A percentile compares a stretch with the other conserved stretches of the same genome.
phyloP scores from a whole-genome alignment of 2,888 invertebrate species.

The Ectemnius lituratus region DNA sequence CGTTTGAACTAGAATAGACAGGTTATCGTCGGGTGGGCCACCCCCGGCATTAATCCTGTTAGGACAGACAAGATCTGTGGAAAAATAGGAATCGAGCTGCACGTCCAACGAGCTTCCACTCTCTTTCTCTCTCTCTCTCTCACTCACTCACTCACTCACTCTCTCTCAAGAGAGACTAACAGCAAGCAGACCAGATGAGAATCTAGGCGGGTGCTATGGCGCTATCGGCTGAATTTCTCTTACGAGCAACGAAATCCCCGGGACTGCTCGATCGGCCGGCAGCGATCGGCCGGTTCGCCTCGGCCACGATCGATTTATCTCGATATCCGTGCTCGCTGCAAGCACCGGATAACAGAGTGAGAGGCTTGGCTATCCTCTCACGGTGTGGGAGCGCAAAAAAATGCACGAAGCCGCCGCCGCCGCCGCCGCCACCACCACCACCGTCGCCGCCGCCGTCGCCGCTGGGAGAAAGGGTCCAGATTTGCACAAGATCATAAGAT shows the following conservation, averaged over 20 bases:
- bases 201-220: conserved; percentile 27
- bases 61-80: conserved; percentile 18
- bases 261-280: conserved; percentile 44
- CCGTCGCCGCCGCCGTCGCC: no score
- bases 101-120: conserved; percentile 7
- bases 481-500: conserved; percentile 57
- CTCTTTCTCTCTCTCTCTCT: no score
- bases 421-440: no score
- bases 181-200: conserved; percentile 16
- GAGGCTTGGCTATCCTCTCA: background rate
- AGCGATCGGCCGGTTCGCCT: conserved; percentile 55
- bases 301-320: conserved; percentile 67
- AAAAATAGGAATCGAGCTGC: conserved; percentile 16
- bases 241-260: conserved; percentile 37
- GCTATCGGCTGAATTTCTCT: conserved; percentile 42
- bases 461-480: conserved; percentile 32
- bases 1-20: no score
- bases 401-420: no score
- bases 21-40: no score
- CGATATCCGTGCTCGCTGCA: conserved; percentile 58
- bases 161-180: conserved; percentile 19
- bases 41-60: conserved; percentile 22
- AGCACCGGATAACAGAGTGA: conserved; percentile 3
- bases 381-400: conserved; percentile 14
- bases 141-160: no score